Evolutionary conservation across 2,888 invertebrate genomes (phyloP).

Genomic region (Mayetiola destructor): DNA sequence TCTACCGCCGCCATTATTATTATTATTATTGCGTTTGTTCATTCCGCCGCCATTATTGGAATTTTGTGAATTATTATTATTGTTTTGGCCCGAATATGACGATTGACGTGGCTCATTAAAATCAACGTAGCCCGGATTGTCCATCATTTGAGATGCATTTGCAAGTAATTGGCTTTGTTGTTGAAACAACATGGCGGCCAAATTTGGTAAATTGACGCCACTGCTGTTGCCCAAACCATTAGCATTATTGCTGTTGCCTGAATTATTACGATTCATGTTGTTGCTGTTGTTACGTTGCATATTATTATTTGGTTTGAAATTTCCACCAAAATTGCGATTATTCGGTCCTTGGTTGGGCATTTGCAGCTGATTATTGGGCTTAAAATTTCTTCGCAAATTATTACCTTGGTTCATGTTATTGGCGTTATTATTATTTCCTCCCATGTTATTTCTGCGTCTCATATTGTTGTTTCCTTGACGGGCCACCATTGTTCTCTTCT

Average conservation of each 20-base stretch:
- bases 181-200: constrained; percentile 26
- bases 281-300: neutral
- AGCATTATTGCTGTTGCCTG: too few species aligned
- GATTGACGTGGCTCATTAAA: constrained; percentile 27
- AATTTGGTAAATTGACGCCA: too few species aligned
- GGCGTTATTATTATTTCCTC: neutral
- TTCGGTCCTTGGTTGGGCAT: neutral
- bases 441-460: constrained; percentile 2
- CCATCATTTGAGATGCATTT: constrained; percentile 31
- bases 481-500: constrained; percentile 9
- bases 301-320: neutral
- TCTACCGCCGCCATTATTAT: neutral
- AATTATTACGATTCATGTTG: neutral
- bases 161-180: constrained; percentile 16
- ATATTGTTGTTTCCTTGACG: constrained; percentile 6
- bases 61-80: neutral
- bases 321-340: neutral
- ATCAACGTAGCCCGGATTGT: constrained; percentile 34
- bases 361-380: neutral
- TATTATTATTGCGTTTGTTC: neutral
- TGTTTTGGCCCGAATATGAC: neutral
- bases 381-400: constrained; percentile 3
- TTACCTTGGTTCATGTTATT: too few species aligned
- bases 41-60: neutral
- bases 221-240: too few species aligned